Percentiles rank a stretch among this genome's conserved stretches.
phyloP scores from a whole-genome alignment of 2,797 vertebrate species.

The Crenichthys baileyi region DNA sequence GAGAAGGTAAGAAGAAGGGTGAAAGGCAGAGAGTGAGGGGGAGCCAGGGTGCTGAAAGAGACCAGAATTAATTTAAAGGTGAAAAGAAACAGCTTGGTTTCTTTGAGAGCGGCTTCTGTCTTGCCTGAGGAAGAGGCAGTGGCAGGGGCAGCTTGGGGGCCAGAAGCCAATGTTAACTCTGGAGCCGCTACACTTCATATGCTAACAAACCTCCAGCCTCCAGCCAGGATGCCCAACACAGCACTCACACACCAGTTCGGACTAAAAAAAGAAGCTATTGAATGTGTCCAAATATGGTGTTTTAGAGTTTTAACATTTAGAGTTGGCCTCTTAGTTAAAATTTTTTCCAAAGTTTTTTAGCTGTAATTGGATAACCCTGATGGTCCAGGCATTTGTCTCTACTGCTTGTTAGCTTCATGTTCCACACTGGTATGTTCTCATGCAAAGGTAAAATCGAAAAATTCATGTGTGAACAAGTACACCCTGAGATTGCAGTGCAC shows the following conservation, averaged over 20 bases:
- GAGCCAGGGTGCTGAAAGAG: constrained; percentile 29
- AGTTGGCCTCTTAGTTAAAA: background rate
- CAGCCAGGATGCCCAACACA: constrained; percentile 6
- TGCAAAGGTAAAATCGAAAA: background rate
- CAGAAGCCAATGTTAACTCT: constrained; percentile 36
- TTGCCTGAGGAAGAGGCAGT: background rate
- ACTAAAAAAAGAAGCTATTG: background rate
- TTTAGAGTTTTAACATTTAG: background rate
- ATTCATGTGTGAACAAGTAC: background rate
- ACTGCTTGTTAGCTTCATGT: background rate
- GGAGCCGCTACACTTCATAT: constrained; percentile 47
- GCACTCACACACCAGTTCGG: background rate
- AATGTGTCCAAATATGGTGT: background rate
- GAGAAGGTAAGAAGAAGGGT: constrained; percentile 1
- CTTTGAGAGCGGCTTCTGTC: constrained; percentile 56
- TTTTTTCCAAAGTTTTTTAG: background rate
- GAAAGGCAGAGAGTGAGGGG: constrained; percentile 4
- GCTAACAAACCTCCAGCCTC: constrained; percentile 41
- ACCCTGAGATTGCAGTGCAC: background rate
- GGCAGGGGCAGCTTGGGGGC: constrained; percentile 25
- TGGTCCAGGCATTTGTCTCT: no score
- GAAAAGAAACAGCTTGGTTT: constrained; percentile 68
- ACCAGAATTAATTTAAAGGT: constrained; percentile 62
- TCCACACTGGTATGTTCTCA: background rate
- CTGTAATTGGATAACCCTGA: background rate